Evolutionary conservation across 2,113 vertebrate genomes (phyloP).

Genomic region (Gallinago undulata): DNA sequence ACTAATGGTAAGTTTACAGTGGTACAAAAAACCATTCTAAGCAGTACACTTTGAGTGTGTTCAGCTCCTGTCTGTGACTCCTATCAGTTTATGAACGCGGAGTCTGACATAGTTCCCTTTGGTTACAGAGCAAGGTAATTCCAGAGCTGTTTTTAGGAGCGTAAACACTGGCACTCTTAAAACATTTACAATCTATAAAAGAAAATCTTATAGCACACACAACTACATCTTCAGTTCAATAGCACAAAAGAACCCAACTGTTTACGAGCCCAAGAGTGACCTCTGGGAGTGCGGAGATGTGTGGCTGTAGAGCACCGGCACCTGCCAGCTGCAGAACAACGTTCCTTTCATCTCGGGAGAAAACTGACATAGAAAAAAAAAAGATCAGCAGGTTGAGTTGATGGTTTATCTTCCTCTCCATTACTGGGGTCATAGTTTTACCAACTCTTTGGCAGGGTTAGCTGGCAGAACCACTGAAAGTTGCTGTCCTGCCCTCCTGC

Average conservation of each 20-base stretch:
- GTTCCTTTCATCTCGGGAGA: neutral
- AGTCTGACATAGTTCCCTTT: neutral
- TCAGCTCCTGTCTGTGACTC: neutral
- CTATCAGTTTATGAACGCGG: neutral
- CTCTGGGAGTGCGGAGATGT: neutral
- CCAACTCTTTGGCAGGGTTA: neutral
- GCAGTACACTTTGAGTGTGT: neutral
- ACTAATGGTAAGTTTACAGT: rapidly evolving
- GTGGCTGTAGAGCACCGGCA: neutral
- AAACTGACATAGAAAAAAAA: neutral
- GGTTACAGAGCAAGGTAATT: neutral
- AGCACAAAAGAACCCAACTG: neutral
- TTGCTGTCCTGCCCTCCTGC: neutral
- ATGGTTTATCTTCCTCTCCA: neutral
- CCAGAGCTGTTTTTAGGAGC: neutral
- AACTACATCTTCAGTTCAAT: neutral
- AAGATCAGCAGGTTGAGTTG: neutral
- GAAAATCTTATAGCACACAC: neutral
- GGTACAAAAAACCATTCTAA: neutral
- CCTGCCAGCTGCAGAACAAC: neutral
- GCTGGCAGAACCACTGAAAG: neutral
- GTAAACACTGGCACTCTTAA: neutral
- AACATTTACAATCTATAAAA: neutral
- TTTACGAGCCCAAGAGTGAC: neutral
- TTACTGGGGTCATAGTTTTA: neutral